Percentiles rank a stretch among this genome's conserved stretches.
phyloP scores from a whole-genome alignment of 2,888 invertebrate species.

The Cryptophagus acutangulus region DNA sequence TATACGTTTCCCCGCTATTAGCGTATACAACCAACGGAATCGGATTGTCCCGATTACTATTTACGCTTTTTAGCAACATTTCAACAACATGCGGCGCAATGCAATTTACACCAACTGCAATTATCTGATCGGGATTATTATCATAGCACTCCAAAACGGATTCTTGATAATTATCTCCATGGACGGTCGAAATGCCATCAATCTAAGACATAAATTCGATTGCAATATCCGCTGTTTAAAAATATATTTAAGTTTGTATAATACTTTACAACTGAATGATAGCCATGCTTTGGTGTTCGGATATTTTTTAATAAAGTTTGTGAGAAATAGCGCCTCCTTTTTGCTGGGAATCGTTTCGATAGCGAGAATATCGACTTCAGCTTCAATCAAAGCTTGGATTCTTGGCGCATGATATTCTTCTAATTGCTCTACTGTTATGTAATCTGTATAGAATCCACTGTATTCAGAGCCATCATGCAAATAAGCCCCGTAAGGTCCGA shows the following conservation, averaged over 20 bases:
- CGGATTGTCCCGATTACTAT: constrained; percentile 41
- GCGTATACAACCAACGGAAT: constrained; percentile 81
- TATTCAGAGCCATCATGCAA: constrained; percentile 87
- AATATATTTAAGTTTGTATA: constrained; percentile 6
- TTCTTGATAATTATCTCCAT: constrained; percentile 70
- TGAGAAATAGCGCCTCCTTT: constrained; percentile 71
- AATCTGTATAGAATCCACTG: constrained; percentile 67
- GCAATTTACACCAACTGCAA: constrained; percentile 86
- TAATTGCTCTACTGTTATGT: constrained; percentile 55
- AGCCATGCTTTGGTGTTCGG: constrained; percentile 78
- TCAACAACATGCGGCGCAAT: constrained; percentile 59
- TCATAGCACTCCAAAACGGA: constrained; percentile 60
- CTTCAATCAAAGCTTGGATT: constrained; percentile 66
- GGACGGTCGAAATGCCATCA: constrained; percentile 59
- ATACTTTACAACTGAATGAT: constrained; percentile 76
- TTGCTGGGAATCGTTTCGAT: constrained; percentile 85
- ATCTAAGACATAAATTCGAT: constrained; percentile 33
- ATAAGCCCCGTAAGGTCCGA: constrained; percentile 86
- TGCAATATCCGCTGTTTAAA: not conserved
- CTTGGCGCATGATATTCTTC: constrained; percentile 76
- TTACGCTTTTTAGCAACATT: constrained; percentile 53
- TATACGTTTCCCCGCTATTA: constrained; percentile 78
- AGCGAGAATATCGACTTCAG: constrained; percentile 75
- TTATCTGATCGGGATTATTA: constrained; percentile 56
- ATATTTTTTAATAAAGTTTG: constrained; percentile 69